Conservation (phyloP, 2,113 vertebrate genomes). For the Coptodon rendalli region DNA sequence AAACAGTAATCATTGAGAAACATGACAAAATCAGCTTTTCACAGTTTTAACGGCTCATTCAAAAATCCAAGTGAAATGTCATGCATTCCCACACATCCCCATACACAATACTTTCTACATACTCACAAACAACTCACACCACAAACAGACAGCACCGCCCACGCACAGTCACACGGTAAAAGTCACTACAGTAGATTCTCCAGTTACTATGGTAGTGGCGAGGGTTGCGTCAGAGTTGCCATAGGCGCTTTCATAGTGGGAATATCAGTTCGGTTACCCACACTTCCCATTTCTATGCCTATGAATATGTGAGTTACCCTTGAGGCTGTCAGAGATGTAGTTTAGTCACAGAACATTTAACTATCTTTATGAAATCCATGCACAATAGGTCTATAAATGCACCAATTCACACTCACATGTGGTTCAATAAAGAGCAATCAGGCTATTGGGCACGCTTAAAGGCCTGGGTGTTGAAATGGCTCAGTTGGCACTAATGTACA, state of each 20-base stretch:
- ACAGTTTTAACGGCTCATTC: slow-evolving; percentile 15
- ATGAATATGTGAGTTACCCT: neutral
- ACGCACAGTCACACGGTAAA: neutral
- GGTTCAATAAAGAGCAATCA: neutral
- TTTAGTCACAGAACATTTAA: neutral
- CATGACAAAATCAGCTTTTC: slow-evolving; percentile 13
- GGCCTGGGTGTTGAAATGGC: neutral
- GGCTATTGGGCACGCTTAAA: neutral
- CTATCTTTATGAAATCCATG: neutral
- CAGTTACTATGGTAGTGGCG: slow-evolving; percentile 54
- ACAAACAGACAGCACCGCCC: slow-evolving; percentile 25
- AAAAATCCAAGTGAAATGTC: neutral
- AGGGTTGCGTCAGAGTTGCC: slow-evolving; percentile 33
- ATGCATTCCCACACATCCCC: neutral
- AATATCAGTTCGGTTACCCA: neutral
- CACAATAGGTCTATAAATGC: neutral
- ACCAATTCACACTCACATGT: neutral
- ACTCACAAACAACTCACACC: neutral
- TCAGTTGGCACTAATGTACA: neutral
- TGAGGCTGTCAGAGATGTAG: neutral
- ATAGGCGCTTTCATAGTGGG: slow-evolving; percentile 26
- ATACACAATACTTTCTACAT: neutral
- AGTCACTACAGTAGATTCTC: slow-evolving; percentile 3
- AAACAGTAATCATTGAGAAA: slow-evolving; percentile 18
- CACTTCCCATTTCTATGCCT: neutral